Evolutionary conservation across 2,797 vertebrate genomes (phyloP).

Genomic region (Tokudaia tokunoshimensis): DNA sequence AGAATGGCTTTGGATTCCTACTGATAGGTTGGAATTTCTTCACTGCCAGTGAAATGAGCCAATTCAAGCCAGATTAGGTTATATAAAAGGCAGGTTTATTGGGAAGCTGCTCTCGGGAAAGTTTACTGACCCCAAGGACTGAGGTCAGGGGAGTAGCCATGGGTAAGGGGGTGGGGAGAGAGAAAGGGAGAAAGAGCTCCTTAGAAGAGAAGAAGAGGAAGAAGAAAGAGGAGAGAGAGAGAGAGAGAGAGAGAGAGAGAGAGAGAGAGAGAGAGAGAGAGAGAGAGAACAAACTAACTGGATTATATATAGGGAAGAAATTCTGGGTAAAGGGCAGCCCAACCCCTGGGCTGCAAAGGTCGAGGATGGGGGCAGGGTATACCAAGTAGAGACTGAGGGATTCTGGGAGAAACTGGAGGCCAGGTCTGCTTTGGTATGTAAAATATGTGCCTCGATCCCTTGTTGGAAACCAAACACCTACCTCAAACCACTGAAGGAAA

Average conservation of each 20-base stretch:
- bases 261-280: too few species aligned
- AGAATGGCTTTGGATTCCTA: neutral
- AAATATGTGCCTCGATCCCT: neutral
- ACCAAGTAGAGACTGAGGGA: neutral
- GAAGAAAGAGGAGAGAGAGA: too few species aligned
- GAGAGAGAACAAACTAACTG: too few species aligned
- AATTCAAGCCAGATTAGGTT: neutral
- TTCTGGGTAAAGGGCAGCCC: neutral
- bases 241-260: too few species aligned
- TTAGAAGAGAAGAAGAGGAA: neutral
- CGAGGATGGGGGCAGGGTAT: neutral
- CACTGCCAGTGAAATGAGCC: neutral
- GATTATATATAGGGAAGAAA: neutral
- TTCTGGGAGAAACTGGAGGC: neutral
- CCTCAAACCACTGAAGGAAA: neutral
- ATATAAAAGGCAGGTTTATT: neutral
- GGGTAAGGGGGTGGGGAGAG: neutral
- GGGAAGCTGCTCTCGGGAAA: neutral
- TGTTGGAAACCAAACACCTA: neutral
- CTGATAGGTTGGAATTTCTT: neutral
- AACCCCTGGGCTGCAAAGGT: neutral
- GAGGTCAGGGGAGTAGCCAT: neutral
- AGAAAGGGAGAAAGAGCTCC: neutral
- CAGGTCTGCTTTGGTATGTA: neutral
- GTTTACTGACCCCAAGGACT: neutral